phyloP scores from a whole-genome alignment of 1,140 invertebrate species.

The Eriocheir sinensis region DNA sequence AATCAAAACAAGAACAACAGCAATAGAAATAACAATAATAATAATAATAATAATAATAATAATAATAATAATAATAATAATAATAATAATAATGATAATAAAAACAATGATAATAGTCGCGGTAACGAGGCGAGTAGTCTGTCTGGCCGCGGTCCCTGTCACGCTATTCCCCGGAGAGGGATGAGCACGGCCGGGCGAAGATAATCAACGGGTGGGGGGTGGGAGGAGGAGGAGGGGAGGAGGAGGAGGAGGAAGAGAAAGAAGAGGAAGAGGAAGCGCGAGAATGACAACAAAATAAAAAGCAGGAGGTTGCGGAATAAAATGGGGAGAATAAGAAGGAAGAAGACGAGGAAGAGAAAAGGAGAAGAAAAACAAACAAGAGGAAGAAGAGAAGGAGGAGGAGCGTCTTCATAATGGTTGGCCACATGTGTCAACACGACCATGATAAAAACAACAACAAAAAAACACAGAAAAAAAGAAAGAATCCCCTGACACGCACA shows the following conservation, averaged over 20 bases:
- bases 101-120: too few relatives aligned
- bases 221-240: neutral
- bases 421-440: neutral
- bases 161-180: constrained; percentile 6
- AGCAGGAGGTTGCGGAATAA: too few relatives aligned
- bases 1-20: neutral
- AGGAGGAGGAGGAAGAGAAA: neutral
- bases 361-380: neutral
- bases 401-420: neutral
- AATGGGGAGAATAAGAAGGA: neutral
- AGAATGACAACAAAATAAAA: too few relatives aligned
- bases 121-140: neutral
- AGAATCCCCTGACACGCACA: neutral
- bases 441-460: neutral
- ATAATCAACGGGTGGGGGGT: neutral
- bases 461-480: too few relatives aligned
- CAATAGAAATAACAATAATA: neutral
- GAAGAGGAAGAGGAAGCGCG: neutral
- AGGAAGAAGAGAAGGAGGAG: neutral
- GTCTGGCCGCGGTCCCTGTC: neutral
- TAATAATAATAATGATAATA: neutral
- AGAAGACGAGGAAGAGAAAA: neutral
- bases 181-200: neutral
- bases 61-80: neutral
- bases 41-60: constrained; percentile 28